Conservation (phyloP, 2,113 vertebrate genomes). For the Meriones unguiculatus region DNA sequence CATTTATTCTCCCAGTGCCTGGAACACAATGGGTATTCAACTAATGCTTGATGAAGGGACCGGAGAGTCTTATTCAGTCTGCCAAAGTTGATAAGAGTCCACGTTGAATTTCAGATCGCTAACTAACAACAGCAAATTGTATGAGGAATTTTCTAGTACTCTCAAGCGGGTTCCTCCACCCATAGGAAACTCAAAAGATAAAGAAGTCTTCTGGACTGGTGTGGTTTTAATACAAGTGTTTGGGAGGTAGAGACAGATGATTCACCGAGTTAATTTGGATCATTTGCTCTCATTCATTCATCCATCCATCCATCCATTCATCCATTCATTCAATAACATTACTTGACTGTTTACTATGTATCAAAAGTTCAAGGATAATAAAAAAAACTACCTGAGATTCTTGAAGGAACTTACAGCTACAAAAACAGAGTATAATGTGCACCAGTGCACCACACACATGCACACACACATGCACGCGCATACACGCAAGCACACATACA, state of each 20-base stretch:
- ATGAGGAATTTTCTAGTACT: neutral
- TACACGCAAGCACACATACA: too few relatives aligned
- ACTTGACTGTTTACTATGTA: neutral
- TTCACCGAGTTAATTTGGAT: neutral
- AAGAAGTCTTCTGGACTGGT: neutral
- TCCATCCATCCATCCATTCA: neutral
- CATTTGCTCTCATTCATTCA: neutral
- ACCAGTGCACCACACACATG: too few relatives aligned
- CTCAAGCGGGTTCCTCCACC: neutral
- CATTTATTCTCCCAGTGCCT: neutral
- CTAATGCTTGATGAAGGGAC: neutral
- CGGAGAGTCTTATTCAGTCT: neutral
- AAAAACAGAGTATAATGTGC: neutral
- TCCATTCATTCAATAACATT: neutral
- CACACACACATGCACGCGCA: too few relatives aligned
- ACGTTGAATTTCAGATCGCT: neutral
- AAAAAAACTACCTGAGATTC: neutral
- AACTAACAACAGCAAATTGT: neutral
- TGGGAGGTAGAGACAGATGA: neutral
- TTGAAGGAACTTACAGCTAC: neutral
- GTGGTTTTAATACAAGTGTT: neutral
- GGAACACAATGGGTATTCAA: neutral
- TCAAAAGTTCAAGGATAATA: neutral
- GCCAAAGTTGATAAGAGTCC: neutral
- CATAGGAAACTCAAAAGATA: neutral